These are phyloP conservation scores for Crioceris asparagi DNA, from an alignment of 2,888 invertebrate genomes.

Conservation along the genomic window DNA sequence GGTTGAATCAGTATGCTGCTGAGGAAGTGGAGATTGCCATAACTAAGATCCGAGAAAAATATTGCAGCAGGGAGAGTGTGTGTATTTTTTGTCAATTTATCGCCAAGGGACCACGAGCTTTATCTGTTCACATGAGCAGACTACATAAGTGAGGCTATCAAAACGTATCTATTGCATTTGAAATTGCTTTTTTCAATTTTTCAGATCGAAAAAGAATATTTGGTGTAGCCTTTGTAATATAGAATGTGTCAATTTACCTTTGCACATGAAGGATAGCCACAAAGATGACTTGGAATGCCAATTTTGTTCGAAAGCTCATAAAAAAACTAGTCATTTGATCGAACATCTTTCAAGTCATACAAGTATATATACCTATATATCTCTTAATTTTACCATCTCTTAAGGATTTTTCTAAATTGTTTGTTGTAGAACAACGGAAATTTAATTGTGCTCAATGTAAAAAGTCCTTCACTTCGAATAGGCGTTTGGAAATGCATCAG, in stretches of 20 bases:
- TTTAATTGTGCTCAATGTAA: too few species aligned
- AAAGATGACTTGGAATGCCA: conserved; percentile 25
- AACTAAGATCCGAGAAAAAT: conserved; percentile 17
- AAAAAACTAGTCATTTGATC: conserved; percentile 25
- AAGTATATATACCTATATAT: conserved; percentile 14
- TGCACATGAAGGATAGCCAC: conserved; percentile 20
- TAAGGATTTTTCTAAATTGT: too few species aligned
- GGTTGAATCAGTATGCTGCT: conserved; percentile 19
- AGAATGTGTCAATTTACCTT: conserved; percentile 21
- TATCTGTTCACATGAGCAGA: conserved; percentile 28
- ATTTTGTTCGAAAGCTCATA: conserved; percentile 26
- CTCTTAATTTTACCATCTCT: conserved; percentile 5
- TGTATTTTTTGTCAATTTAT: conserved; percentile 27
- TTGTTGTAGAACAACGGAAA: too few species aligned
- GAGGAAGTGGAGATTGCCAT: conserved; percentile 25
- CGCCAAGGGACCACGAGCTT: conserved; percentile 22
- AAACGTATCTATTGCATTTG: too few species aligned
- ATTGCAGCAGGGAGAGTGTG: conserved; percentile 19
- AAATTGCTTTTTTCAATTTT: conserved; percentile 10
- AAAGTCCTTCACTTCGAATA: too few species aligned
- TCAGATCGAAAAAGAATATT: conserved; percentile 24
- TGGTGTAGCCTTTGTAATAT: conserved; percentile 30
- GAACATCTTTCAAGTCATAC: conserved; percentile 29
- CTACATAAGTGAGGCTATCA: conserved; percentile 33
- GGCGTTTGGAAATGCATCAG: too few species aligned